phyloP scores from a whole-genome alignment of 1,140 invertebrate species.

The Uloborus diversus region DNA sequence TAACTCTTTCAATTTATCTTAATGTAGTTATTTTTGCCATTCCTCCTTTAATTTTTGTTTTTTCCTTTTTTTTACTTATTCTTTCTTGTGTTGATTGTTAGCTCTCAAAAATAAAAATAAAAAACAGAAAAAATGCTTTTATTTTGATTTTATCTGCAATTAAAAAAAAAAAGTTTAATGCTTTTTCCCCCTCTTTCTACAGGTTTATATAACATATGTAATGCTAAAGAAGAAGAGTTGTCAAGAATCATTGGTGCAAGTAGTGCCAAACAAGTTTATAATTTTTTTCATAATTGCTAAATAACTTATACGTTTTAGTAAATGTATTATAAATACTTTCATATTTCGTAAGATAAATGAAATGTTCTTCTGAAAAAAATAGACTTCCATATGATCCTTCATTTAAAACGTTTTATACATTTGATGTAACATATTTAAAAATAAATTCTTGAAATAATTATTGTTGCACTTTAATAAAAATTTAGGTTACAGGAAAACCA shows the following conservation, averaged over 20 bases:
- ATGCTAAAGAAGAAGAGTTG: slow-evolving; percentile 38
- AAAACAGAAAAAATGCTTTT: background rate
- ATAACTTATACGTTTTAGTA: no score
- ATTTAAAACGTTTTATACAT: no score
- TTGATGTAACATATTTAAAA: no score
- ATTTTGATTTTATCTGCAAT: background rate
- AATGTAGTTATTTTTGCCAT: background rate
- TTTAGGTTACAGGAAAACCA: no score
- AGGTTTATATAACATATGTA: slow-evolving; percentile 32
- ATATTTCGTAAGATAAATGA: no score
- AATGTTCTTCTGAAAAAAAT: no score
- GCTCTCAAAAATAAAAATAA: background rate
- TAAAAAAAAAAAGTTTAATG: background rate
- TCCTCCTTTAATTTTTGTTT: background rate
- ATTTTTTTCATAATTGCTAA: slow-evolving; percentile 40
- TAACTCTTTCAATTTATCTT: background rate
- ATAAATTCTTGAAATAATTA: no score
- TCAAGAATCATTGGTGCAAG: slow-evolving; percentile 16
- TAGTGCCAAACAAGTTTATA: slow-evolving; percentile 40
- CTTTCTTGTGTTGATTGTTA: background rate
- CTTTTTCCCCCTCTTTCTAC: background rate
- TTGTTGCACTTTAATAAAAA: no score
- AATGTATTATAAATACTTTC: no score
- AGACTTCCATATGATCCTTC: no score
- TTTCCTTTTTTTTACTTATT: background rate